Percentiles rank a stretch among this genome's conserved stretches.
These are phyloP conservation scores for Ophion ventricosus DNA, from an alignment of 2,888 invertebrate species.

Conservation along the genomic window DNA sequence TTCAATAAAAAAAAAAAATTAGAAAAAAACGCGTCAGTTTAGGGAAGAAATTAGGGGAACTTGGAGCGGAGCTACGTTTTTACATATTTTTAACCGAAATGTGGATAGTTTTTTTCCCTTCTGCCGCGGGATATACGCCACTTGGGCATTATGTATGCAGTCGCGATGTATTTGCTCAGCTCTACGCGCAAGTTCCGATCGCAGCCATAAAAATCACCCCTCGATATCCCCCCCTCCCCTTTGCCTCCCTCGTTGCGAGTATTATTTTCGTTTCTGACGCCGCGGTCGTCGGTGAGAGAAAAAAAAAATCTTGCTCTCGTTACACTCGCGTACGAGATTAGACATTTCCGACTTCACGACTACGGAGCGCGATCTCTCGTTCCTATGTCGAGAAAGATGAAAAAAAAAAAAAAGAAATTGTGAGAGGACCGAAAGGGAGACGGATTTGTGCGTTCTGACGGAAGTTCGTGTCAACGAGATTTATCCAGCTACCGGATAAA, in stretches of 20 bases:
- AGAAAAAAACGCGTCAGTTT: slow-evolving; percentile 41
- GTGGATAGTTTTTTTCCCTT: slow-evolving; percentile 39
- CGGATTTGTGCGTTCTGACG: slow-evolving; percentile 44
- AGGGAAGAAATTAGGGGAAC: slow-evolving; percentile 48
- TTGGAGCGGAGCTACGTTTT: slow-evolving; percentile 49
- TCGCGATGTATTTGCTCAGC: slow-evolving; percentile 63
- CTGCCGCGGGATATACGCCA: too few relatives aligned
- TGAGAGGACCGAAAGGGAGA: slow-evolving; percentile 9
- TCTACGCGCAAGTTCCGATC: slow-evolving; percentile 27
- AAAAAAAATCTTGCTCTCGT: slow-evolving; percentile 36
- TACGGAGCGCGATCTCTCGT: slow-evolving; percentile 19
- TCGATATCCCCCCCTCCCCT: slow-evolving; percentile 38
- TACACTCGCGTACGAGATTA: slow-evolving; percentile 39
- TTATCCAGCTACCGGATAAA: slow-evolving; percentile 38
- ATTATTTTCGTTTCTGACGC: slow-evolving; percentile 54
- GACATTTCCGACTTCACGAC: slow-evolving; percentile 30
- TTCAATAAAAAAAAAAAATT: slow-evolving; percentile 24
- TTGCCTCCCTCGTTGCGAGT: slow-evolving; percentile 10
- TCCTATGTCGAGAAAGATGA: slow-evolving; percentile 33
- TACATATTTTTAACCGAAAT: slow-evolving; percentile 64
- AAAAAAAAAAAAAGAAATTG: slow-evolving; percentile 34
- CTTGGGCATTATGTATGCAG: slow-evolving; percentile 38
- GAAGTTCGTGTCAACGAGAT: slow-evolving; percentile 58
- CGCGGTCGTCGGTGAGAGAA: slow-evolving; percentile 5
- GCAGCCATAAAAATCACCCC: slow-evolving; percentile 61